Conservation (phyloP, 2,888 invertebrate species). For the Pheosia gnoma region DNA sequence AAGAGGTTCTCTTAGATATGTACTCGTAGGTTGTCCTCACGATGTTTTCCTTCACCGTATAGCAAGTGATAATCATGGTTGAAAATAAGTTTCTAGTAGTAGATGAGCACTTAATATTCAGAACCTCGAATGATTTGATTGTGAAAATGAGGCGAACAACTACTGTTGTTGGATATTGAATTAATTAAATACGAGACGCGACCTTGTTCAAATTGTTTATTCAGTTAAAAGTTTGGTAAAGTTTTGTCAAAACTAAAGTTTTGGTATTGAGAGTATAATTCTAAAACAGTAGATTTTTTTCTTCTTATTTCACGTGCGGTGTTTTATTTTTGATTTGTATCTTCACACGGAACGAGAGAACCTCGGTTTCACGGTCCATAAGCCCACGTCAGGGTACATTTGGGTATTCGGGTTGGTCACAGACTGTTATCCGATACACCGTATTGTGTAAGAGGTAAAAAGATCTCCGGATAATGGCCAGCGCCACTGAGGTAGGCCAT, state of each 20-base stretch:
- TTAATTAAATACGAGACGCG: conserved; percentile 19
- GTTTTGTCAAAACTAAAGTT: background rate
- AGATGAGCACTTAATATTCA: conserved; percentile 19
- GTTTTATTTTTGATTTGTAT: conserved; percentile 23
- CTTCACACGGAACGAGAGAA: conserved; percentile 45
- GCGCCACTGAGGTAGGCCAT: conserved; percentile 72
- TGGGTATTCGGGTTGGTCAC: conserved; percentile 47
- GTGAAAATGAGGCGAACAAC: conserved; percentile 32
- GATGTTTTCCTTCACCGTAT: too few species aligned
- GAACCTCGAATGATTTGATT: conserved; percentile 21
- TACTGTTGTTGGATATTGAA: conserved; percentile 22
- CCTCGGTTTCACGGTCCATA: conserved; percentile 70
- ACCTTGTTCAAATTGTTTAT: background rate
- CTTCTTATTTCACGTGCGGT: conserved; percentile 8
- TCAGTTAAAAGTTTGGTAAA: background rate
- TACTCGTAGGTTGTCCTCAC: too few species aligned
- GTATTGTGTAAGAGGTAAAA: conserved; percentile 56
- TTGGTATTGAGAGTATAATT: background rate
- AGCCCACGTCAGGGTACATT: conserved; percentile 59
- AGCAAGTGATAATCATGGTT: too few species aligned
- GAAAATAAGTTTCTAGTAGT: conserved; percentile 16
- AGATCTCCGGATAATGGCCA: conserved; percentile 61
- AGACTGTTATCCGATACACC: conserved; percentile 64
- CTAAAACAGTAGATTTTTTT: background rate
- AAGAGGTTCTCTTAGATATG: too few species aligned